A percentile compares a stretch with the other conserved stretches of the same genome.
phyloP scores from a whole-genome alignment of 2,888 invertebrate genomes.

The Apamea sordens region DNA sequence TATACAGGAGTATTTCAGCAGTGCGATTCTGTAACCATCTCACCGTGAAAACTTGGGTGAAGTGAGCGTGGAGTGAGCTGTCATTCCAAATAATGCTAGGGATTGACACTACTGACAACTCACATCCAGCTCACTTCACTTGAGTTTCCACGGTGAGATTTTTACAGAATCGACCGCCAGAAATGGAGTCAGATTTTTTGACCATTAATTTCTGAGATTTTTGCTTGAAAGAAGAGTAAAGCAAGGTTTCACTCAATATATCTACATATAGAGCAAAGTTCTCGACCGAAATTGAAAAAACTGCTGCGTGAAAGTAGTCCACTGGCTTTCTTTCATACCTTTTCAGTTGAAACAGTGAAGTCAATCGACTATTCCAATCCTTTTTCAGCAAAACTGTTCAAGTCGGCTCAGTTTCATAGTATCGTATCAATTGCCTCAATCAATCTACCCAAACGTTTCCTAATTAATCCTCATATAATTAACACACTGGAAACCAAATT shows the following conservation, averaged over 20 bases:
- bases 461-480: conserved; percentile 36
- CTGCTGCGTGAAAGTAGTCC: conserved; percentile 10
- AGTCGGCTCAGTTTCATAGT: conserved; percentile 6
- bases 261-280: conserved; percentile 1
- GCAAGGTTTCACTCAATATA: not conserved
- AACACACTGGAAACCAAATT: conserved; percentile 50
- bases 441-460: not conserved
- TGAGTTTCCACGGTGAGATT: no score
- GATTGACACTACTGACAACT: no score
- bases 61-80: no score
- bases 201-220: not conserved
- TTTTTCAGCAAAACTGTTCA: conserved; percentile 3
- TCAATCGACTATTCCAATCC: conserved; percentile 12
- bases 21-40: no score
- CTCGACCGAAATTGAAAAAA: conserved; percentile 32
- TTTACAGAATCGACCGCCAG: no score
- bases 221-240: not conserved
- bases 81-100: no score
- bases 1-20: no score
- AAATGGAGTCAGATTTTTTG: not conserved
- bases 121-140: no score
- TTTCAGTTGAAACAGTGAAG: conserved; percentile 32
- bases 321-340: conserved; percentile 30
- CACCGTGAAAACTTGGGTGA: no score
- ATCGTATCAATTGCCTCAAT: conserved; percentile 23